phyloP scores from a whole-genome alignment of 2,888 invertebrate genomes.

The Alentia gelatinosa region DNA sequence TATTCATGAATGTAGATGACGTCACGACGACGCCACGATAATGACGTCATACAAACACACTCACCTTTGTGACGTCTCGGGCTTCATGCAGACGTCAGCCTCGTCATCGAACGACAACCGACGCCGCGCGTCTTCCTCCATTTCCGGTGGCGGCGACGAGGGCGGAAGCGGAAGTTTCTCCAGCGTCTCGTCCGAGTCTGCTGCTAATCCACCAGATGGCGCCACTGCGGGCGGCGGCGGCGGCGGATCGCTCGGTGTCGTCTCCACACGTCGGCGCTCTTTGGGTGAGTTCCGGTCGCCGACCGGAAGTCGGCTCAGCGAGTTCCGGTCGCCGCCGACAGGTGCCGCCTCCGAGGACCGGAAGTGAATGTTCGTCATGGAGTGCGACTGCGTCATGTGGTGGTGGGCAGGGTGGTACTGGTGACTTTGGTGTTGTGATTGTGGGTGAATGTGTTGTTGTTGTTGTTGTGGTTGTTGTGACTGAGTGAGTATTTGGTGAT shows the following conservation, averaged over 20 bases:
- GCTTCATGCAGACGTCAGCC: too few species aligned
- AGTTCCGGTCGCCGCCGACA: neutral
- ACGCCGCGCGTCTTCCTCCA: neutral
- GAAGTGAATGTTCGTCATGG: neutral
- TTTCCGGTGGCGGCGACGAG: neutral
- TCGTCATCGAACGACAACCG: neutral
- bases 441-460: neutral
- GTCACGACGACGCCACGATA: too few species aligned
- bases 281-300: neutral
- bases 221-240: neutral
- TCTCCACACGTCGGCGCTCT: neutral
- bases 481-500: neutral
- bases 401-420: neutral
- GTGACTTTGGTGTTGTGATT: neutral
- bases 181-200: neutral
- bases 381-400: neutral
- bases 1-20: too few species aligned
- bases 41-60: too few species aligned
- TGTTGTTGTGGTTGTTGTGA: neutral
- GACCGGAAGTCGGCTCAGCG: neutral
- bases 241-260: neutral
- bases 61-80: conserved; percentile 12
- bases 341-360: neutral
- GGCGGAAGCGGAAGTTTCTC: neutral
- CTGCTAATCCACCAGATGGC: neutral